These are phyloP conservation scores for Cuniculus paca DNA, from an alignment of 2,797 vertebrate species.

Conservation along the genomic window DNA sequence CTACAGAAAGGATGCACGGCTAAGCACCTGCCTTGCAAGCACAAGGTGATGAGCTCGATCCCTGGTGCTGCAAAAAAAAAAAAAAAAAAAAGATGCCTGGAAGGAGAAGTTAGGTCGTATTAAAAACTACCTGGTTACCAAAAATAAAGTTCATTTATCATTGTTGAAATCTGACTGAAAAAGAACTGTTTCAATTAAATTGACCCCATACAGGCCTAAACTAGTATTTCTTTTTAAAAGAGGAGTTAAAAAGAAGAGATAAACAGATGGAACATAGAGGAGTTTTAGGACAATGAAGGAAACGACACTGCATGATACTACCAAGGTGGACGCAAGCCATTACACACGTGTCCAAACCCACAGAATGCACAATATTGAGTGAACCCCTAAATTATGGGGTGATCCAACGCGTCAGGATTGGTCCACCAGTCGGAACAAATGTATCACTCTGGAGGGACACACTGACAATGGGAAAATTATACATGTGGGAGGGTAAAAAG, in stretches of 20 bases:
- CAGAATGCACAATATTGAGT: neutral
- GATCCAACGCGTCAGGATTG: too few species aligned
- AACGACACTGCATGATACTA: neutral
- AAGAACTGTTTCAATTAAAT: neutral
- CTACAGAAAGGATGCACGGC: neutral
- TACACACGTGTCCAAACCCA: neutral
- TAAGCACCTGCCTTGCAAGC: too few species aligned
- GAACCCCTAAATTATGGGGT: neutral
- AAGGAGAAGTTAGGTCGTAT: neutral
- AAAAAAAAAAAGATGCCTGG: neutral
- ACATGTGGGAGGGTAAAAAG: neutral
- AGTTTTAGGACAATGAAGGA: neutral
- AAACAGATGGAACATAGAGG: neutral
- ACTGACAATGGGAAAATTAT: neutral
- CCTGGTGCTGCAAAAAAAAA: too few species aligned
- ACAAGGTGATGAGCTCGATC: too few species aligned
- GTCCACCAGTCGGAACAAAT: neutral
- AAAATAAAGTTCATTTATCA: neutral
- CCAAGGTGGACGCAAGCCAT: too few species aligned
- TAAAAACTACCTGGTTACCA: neutral
- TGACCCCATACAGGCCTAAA: neutral
- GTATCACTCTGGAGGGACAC: neutral
- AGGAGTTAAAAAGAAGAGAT: neutral
- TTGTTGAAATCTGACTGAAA: neutral
- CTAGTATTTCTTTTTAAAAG: neutral